Base-by-base conservation (phyloP, 2,797 vertebrate genomes). In the Semotilus atromaculatus region DNA sequence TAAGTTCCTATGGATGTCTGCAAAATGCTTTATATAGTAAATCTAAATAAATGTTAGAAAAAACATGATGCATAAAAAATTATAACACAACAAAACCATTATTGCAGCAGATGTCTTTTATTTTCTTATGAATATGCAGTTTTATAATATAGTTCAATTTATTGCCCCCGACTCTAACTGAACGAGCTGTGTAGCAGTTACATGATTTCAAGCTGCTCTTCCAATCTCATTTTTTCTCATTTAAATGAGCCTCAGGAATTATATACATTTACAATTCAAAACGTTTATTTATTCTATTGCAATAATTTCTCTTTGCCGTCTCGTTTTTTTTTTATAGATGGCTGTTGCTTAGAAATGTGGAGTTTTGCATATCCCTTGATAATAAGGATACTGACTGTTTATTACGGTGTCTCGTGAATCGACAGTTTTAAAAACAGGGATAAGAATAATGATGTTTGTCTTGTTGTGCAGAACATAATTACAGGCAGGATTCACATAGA, bases 391-490 rank as follows among this genome's bases (percentile, higher is more conserved):
- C 81, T 76, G 70, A 34, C 81, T 66, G 40, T 86, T 86, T 51
- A 48, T 80, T 58, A 83, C 58, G 72, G 68, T 60, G 45, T 72
- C 55, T 66, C 23, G 71, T 76, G 80, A 68, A 67, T 74, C 21
- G 36, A 70, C 60, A 5, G 9, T 1, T 23, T 62, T 74, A 51
- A 74, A 38, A 43, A 29, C 43, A 11, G 23, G 23, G 40, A 55
- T 60, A 48, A 18, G n/a, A 58, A 79, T 62, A 82, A 81, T 51
- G 31, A 77, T 85, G 73, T 45, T 74, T 83, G 74, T 84, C 78
- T 38, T 53, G 70, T 80, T 89, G 71, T 73, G 86, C 31, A 80
- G 81, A 62, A 81, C 85, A 80, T 89, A 87, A 83, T 78, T 86
- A 86, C 86, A 73, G 51, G 68, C 76, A 60, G 85, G 86, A 82